Base-by-base conservation (phyloP, 2,113 vertebrate genomes). In the human region DNA sequence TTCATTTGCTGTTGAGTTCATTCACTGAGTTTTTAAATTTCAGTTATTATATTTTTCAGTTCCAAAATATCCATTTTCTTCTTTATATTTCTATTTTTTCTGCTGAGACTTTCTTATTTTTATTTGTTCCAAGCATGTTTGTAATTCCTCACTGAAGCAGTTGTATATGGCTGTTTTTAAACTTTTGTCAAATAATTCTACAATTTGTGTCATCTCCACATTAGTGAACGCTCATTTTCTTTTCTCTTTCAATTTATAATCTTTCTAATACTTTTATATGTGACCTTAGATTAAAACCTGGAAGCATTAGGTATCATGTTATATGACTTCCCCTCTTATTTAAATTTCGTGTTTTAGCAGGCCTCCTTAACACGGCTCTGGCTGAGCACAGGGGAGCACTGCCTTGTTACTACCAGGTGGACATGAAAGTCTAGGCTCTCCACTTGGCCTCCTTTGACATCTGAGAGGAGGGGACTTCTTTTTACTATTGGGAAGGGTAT, bases 1-100 rank as follows among this genome's bases (percentile, higher is more conserved):
- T 23, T 80, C 17, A 84, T n/a, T 48, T 87, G 14, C 50, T 93
- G 1, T 64, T 82, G 73, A 68, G 22, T 79, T 11, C 43, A 66
- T 27, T 3, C 40, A 92, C 12, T 89, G 85, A 94, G 5, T 32
- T 85, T 94, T 93, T 40, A 17, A n/a, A 72, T 80, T 76, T 86
- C 27, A 55, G 20, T 57, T 68, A 78, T 45, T 66, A 17, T 25
- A 45, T 59, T 73, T 84, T 81, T 73, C 7, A 75, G 3, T 40
- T 92, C 30, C 75, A 89, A 96, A 89, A 75, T 45, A 40, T 78
- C 12, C n/a, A 48, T 61, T 92, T 90, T n/a, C 20, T 38, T 68
- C 43, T 48, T 43, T 59, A 50, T 27, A 43, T n/a, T 68, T 76
- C 45, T 45, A 32, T 43, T 48, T n/a, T 80, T 45, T 30, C 70